A percentile compares a stretch with the other conserved stretches of the same genome.
These are phyloP conservation scores for Myocastor coypus DNA, from an alignment of 2,113 vertebrate genomes.

Conservation along the genomic window DNA sequence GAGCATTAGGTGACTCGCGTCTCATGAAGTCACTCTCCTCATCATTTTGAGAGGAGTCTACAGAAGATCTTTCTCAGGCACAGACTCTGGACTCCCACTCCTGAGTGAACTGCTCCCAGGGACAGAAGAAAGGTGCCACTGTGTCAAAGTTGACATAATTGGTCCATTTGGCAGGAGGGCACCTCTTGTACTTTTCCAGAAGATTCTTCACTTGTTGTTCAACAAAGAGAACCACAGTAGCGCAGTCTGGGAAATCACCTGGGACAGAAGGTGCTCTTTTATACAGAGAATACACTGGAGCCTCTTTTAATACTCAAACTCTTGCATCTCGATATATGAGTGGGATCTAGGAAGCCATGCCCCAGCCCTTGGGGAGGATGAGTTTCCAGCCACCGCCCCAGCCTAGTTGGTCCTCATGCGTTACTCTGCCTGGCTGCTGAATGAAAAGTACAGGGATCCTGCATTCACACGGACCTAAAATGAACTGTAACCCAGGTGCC, in stretches of 20 bases:
- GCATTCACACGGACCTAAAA: constrained; percentile 90
- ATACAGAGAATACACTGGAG: constrained; percentile 92
- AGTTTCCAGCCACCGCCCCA: constrained; percentile 99
- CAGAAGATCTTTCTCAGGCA: constrained; percentile 54
- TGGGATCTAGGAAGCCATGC: constrained; percentile 99
- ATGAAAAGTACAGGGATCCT: constrained; percentile 94
- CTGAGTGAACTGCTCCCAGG: constrained; percentile 94
- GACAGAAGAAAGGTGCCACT: constrained; percentile 94
- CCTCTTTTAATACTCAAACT: constrained; percentile 93
- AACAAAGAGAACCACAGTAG: constrained; percentile 91
- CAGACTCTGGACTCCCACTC: constrained; percentile 91
- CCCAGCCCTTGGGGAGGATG: constrained; percentile 97
- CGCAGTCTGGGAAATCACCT: constrained; percentile 96
- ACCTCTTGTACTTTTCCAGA: constrained; percentile 94
- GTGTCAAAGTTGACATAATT: constrained; percentile 97
- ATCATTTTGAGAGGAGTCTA: background rate
- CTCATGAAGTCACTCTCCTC: background rate
- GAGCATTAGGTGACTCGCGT: background rate
- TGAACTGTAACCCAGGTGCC: constrained; percentile 95
- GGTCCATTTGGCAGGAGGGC: constrained; percentile 96
- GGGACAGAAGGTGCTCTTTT: constrained; percentile 91
- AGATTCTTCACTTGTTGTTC: constrained; percentile 90
- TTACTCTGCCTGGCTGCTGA: constrained; percentile 94
- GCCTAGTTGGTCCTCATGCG: constrained; percentile 91
- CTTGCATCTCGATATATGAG: constrained; percentile 94